phyloP scores from a whole-genome alignment of 1,140 invertebrate species.

The Cryptotermes secundus region DNA sequence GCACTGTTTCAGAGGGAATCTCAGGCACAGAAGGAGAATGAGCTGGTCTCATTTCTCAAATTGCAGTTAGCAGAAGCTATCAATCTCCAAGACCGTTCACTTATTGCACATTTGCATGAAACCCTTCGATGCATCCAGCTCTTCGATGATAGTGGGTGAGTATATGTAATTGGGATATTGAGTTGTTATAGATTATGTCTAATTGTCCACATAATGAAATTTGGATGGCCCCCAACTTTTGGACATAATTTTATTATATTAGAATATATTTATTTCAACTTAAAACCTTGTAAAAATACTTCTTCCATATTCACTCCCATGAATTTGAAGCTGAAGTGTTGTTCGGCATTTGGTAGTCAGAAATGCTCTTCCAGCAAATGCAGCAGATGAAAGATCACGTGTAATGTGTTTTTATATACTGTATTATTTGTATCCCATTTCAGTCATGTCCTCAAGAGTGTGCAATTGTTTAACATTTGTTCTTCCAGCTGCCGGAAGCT shows the following conservation, averaged over 20 bases:
- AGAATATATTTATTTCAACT: no score
- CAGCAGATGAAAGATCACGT: no score
- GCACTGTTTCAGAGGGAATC: constrained; percentile 21
- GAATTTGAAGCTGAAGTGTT: no score
- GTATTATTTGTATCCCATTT: not conserved
- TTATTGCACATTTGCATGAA: constrained; percentile 85
- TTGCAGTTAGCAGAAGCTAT: constrained; percentile 85
- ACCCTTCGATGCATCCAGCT: constrained; percentile 77
- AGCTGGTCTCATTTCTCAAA: constrained; percentile 70
- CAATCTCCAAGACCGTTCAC: constrained; percentile 76
- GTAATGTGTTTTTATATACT: no score
- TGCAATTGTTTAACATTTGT: constrained; percentile 33
- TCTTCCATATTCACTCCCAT: no score
- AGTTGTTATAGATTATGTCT: no score
- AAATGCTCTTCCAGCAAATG: no score
- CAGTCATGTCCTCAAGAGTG: not conserved
- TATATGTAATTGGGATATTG: constrained; percentile 29
- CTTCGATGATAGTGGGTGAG: constrained; percentile 68
- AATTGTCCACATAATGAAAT: no score
- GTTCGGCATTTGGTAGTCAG: no score
- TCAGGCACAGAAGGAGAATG: constrained; percentile 53
- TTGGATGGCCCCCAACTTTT: no score
- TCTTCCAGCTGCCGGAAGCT: constrained; percentile 68
- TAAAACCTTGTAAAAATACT: no score
- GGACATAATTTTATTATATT: not conserved